Evolutionary conservation across 2,888 invertebrate species (phyloP).

Genomic region (Scaptodrosophila latifasciaeformis): DNA sequence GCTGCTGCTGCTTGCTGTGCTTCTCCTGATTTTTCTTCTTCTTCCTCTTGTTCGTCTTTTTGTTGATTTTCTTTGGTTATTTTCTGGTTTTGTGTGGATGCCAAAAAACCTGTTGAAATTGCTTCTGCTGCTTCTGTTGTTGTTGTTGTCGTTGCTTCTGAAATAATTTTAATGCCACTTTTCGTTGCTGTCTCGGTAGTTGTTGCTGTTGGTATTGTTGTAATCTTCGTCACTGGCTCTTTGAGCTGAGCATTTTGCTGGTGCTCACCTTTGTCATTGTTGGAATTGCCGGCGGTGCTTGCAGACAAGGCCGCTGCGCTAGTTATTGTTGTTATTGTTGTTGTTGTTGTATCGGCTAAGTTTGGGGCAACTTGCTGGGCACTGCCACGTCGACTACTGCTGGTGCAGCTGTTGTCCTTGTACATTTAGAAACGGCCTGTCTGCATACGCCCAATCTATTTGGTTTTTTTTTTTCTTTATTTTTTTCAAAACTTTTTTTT

Average conservation of each 20-base stretch:
- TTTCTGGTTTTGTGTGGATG: too few species aligned
- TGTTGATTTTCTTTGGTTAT: too few species aligned
- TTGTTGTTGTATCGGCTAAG: constrained; percentile 55
- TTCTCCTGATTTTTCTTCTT: too few species aligned
- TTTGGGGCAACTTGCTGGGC: constrained; percentile 39
- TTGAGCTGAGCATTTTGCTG: not conserved
- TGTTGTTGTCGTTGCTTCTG: not conserved
- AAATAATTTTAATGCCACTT: too few species aligned
- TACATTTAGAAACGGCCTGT: constrained; percentile 70
- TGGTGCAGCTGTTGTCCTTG: constrained; percentile 73
- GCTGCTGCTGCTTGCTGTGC: not conserved
- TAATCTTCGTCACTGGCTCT: not conserved
- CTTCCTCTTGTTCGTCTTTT: too few species aligned
- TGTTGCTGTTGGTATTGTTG: not conserved
- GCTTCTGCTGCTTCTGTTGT: too few species aligned
- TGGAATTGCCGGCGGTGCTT: not conserved
- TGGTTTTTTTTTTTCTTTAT: constrained; percentile 6
- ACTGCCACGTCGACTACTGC: constrained; percentile 70
- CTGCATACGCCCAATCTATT: constrained; percentile 18
- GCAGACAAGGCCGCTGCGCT: not conserved
- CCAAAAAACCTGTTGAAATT: too few species aligned
- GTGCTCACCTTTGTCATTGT: not conserved
- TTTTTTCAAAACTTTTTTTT: constrained; percentile 13
- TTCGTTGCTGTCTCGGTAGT: not conserved
- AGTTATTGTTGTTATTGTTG: constrained; percentile 33